Conservation (phyloP, 2,888 invertebrate species). For the Trachelus tabidus region DNA sequence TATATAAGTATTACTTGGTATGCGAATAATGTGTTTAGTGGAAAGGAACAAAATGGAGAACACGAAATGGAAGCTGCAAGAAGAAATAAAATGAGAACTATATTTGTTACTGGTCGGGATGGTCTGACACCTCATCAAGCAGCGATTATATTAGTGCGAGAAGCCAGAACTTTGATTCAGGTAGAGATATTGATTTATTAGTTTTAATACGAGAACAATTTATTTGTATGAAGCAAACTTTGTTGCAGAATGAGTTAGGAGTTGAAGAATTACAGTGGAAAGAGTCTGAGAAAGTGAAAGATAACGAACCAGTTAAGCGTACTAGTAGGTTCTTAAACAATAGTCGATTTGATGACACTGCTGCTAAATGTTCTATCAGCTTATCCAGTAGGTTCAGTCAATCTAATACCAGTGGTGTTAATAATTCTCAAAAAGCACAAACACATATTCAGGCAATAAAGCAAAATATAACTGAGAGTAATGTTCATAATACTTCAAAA, state of each 20-base stretch:
- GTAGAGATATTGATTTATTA: constrained; percentile 43
- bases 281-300: constrained; percentile 17
- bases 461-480: background rate
- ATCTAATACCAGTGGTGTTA: background rate
- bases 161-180: constrained; percentile 78
- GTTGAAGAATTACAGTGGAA: constrained; percentile 77
- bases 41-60: constrained; percentile 79
- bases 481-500: background rate
- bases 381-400: background rate
- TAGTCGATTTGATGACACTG: background rate
- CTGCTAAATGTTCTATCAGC: background rate
- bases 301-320: background rate
- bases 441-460: background rate
- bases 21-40: constrained; percentile 61
- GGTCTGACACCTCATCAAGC: constrained; percentile 87
- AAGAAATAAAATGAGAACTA: constrained; percentile 76
- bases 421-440: background rate
- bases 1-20: background rate
- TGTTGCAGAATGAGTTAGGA: constrained; percentile 79
- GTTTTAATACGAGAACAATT: background rate
- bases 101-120: constrained; percentile 84
- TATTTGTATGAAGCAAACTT: background rate
- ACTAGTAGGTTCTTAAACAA: background rate
- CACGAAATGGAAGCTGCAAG: constrained; percentile 73
- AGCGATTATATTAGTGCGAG: constrained; percentile 79